Evolutionary conservation across 2,797 vertebrate genomes (phyloP).

Genomic region (Helarctos malayanus): DNA sequence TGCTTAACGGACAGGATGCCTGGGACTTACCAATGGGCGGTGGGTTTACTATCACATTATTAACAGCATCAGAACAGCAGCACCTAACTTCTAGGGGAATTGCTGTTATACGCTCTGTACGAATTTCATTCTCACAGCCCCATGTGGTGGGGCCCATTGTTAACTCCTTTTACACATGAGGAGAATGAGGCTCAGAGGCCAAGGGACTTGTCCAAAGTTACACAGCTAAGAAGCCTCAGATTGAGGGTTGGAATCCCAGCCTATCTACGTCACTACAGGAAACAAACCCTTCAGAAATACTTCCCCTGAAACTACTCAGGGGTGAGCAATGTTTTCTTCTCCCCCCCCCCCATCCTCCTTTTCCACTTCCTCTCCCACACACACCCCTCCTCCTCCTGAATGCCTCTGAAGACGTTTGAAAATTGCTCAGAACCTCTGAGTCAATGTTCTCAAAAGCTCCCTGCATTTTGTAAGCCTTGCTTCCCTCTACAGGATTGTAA

Average conservation of each 20-base stretch:
- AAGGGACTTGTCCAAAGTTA: not conserved
- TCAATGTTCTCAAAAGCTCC: not conserved
- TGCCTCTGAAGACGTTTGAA: not conserved
- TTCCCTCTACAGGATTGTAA: not conserved
- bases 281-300: not conserved
- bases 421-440: not conserved
- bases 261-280: not conserved
- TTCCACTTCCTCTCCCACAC: too few relatives aligned
- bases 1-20: rapidly evolving
- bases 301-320: not conserved
- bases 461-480: not conserved
- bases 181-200: not conserved
- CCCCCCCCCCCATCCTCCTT: too few relatives aligned
- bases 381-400: too few relatives aligned
- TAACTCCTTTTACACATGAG: not conserved
- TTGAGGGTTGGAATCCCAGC: not conserved
- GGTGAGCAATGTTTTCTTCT: not conserved
- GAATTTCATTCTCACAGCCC: not conserved
- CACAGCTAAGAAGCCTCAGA: not conserved
- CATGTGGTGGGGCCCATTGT: too few relatives aligned
- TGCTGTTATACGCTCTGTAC: not conserved
- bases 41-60: not conserved
- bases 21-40: not conserved
- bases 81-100: not conserved
- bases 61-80: not conserved